phyloP scores from a whole-genome alignment of 2,113 vertebrate genomes.

The Odocoileus hemionus region DNA sequence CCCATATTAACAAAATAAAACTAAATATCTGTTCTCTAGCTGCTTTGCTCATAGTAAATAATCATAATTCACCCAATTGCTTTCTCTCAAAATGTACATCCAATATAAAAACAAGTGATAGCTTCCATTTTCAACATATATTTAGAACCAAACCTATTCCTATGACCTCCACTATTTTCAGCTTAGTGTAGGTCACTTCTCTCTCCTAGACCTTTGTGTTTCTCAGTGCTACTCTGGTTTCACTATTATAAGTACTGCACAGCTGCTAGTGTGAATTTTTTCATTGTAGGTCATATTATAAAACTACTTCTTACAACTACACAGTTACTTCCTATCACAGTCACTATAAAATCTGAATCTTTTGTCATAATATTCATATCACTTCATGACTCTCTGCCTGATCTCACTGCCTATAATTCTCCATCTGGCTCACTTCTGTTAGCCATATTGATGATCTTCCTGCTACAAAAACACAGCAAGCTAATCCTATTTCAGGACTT shows the following conservation, averaged over 20 bases:
- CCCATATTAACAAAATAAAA: not conserved
- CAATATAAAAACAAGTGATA: not conserved
- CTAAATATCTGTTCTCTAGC: not conserved
- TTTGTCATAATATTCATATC: not conserved
- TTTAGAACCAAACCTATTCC: not conserved
- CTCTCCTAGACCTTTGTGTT: not conserved
- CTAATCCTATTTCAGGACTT: not conserved
- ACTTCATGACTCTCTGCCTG: not conserved
- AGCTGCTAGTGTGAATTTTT: not conserved
- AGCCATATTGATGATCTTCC: not conserved
- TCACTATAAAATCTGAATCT: not conserved
- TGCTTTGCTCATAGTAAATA: not conserved
- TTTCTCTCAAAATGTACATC: not conserved
- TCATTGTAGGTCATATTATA: not conserved
- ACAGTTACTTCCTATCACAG: not conserved
- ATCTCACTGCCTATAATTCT: not conserved
- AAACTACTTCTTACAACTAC: not conserved
- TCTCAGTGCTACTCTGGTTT: not conserved
- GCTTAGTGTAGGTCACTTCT: not conserved
- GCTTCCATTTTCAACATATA: not conserved
- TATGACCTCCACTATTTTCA: not conserved
- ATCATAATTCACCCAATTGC: not conserved
- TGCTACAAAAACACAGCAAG: not conserved
- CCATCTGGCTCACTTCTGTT: not conserved
- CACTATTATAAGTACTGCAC: not conserved